Evolutionary conservation across 1,140 invertebrate genomes (phyloP).

Genomic region (Drosophila melanica): DNA sequence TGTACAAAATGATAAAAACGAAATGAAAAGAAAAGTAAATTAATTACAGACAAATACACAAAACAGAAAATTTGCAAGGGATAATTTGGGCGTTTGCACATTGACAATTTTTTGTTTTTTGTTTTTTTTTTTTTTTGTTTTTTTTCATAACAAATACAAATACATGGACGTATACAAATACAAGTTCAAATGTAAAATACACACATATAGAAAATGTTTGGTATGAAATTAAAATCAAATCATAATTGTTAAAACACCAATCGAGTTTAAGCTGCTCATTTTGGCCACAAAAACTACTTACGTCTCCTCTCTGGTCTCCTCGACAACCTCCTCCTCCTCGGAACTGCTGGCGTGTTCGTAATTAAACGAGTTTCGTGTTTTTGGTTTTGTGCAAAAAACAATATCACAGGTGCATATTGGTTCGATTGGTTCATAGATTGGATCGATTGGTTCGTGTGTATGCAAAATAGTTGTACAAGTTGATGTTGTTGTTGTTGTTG

Average conservation of each 20-base stretch:
- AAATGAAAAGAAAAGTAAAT: constrained; percentile 49
- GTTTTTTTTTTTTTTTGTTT: constrained; percentile 38
- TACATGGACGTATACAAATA: constrained; percentile 47
- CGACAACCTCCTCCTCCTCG: constrained; percentile 88
- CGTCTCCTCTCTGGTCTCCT: constrained; percentile 87
- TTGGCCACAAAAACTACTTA: constrained; percentile 85
- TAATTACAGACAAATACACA: constrained; percentile 68
- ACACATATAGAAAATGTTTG: constrained; percentile 34
- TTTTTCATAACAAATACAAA: constrained; percentile 44
- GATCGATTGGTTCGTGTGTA: constrained; percentile 41
- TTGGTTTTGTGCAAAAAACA: constrained; percentile 65
- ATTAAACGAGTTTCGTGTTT: constrained; percentile 59
- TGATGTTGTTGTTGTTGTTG: constrained; percentile 54
- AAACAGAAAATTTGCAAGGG: constrained; percentile 42
- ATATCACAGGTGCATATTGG: constrained; percentile 50
- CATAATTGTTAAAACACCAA: constrained; percentile 62
- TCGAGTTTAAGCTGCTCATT: constrained; percentile 59
- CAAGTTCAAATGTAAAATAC: constrained; percentile 19
- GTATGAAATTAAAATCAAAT: constrained; percentile 39
- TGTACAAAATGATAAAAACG: constrained; percentile 56
- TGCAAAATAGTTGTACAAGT: constrained; percentile 47
- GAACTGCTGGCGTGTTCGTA: constrained; percentile 83
- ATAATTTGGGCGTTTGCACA: constrained; percentile 46
- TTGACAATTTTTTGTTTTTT: constrained; percentile 48
- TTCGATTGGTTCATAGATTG: constrained; percentile 34